Evolutionary conservation across 2,888 invertebrate species (phyloP), one percentile per base, ranked within the genome.

Genomic region (Tubiluchus corallicola): DNA sequence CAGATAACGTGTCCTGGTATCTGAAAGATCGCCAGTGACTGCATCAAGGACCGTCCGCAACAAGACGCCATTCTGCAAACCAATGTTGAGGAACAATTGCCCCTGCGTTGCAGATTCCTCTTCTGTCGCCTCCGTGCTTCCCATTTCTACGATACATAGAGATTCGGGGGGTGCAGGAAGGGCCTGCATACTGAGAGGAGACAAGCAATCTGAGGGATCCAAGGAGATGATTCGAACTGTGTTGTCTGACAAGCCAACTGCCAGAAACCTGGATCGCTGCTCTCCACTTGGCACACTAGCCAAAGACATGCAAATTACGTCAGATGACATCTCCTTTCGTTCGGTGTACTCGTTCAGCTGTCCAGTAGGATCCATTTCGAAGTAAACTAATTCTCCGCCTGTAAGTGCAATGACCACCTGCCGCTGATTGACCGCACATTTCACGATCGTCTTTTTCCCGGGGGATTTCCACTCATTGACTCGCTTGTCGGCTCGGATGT

Each of bases 391-490:
- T 69, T 98, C 98, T 37, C 94, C 88, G 2, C 94, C 96, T 29
- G 88, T 85, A 40, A 99, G 69, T 1, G 98, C 94, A 51, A 98
- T 96, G 1, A 96, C 94, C 20, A 98, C 94, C 70, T 98, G 98
- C 48, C 94, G 73, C 63, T 92, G 87, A 68, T 98, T 99, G 16
- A 99, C 88, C 0, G 98, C 96, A 66, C 96, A 98, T 64, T 87
- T 87, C 0, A 88, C 82, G 47, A 99, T 98, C 0, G 82, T 82
- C 57, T 92, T 88, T 64, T 94, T 94, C 17, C 90, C 92, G 0
- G 94, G 94, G 0, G 90, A 87, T 63, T 94, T 90, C 98, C 98
- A 99, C 65, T 98, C 96, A 57, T 96, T 96, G 2, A 98, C 92
- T 64, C 96, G 77, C 62, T 92, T 90, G 65, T 98, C 96, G 0